Conservation (phyloP, 2,888 invertebrate genomes). For the Koerneria pararmatus region DNA sequence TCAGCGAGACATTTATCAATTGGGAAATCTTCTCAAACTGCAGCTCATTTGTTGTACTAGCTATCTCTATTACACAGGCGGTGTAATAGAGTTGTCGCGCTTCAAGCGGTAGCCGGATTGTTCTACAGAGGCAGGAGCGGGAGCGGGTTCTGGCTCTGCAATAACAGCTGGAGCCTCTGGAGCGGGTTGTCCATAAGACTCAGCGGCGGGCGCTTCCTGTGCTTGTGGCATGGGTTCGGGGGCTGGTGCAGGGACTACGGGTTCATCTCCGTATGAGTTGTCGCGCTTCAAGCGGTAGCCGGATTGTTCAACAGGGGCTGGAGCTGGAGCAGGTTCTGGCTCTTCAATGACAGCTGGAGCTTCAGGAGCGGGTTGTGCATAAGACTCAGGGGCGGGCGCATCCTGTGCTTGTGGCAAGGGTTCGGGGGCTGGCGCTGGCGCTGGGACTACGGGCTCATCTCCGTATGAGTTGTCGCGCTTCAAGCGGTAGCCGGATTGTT, state of each 20-base stretch:
- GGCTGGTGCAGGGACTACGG: constrained; percentile 27
- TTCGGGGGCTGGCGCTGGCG: constrained; percentile 32
- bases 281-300: constrained; percentile 34
- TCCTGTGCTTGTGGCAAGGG: constrained; percentile 29
- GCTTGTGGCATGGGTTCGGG: neutral
- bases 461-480: constrained; percentile 34
- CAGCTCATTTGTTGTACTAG: too few species aligned
- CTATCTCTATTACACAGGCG: too few species aligned
- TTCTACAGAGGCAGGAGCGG: neutral
- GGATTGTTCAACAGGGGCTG: constrained; percentile 31
- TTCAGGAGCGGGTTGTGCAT: constrained; percentile 23
- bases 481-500: constrained; percentile 34
- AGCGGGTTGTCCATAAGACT: constrained; percentile 5
- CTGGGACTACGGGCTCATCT: constrained; percentile 35
- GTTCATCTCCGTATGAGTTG: constrained; percentile 37
- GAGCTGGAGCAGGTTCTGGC: constrained; percentile 20
- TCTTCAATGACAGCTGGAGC: too few species aligned
- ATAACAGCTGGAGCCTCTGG: neutral
- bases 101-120: neutral
- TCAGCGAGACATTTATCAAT: too few species aligned
- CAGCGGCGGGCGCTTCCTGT: neutral
- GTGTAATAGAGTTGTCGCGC: too few species aligned
- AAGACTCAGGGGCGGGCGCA: constrained; percentile 26
- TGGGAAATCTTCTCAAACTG: too few species aligned
- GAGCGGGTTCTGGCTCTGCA: neutral